A percentile compares a stretch with the other conserved stretches of the same genome.
Conservation (phyloP, 2,113 vertebrate genomes). For the Hemicordylus capensis region DNA sequence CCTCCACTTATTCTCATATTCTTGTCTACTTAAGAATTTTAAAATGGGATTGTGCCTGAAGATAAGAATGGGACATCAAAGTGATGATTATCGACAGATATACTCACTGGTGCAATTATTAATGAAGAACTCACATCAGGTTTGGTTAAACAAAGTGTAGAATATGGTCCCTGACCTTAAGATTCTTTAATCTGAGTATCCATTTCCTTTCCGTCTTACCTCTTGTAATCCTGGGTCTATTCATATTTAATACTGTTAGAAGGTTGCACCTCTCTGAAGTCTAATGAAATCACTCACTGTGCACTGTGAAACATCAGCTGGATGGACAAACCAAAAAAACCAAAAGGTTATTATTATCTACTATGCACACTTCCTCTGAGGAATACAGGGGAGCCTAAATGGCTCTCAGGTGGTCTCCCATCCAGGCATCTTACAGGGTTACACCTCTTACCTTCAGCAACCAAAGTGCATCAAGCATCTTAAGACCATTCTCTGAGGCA, state of each 20-base stretch:
- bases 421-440: background rate
- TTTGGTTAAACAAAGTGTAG: background rate
- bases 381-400: background rate
- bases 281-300: background rate
- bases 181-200: constrained; percentile 3
- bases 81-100: background rate
- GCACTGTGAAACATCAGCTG: background rate
- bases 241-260: background rate
- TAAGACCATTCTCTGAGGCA: background rate
- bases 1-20: constrained; percentile 4
- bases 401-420: background rate
- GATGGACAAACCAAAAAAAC: background rate
- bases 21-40: background rate
- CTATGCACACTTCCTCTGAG: background rate
- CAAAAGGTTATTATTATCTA: background rate
- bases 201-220: background rate
- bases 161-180: background rate
- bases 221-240: background rate
- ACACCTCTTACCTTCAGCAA: background rate
- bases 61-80: constrained; percentile 19
- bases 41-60: constrained; percentile 19
- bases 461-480: background rate
- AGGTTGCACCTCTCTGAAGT: background rate
- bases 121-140: constrained; percentile 7
- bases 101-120: background rate